Percentiles rank a stretch among this genome's conserved stretches.
Conservation (phyloP, 92 coral and sea anemone genomes). For the Phenganax subtilis region DNA sequence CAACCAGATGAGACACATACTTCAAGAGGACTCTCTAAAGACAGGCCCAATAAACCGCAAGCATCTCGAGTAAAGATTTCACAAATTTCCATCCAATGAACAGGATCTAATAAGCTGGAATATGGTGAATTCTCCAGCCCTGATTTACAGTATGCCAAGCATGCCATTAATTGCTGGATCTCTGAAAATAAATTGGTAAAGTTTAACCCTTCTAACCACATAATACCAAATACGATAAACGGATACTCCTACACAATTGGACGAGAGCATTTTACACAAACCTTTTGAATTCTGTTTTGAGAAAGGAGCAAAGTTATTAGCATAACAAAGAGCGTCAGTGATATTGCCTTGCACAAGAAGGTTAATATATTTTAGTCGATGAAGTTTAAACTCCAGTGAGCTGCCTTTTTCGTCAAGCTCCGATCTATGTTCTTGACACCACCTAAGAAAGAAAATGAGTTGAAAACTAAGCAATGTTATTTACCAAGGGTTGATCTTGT, state of each 20-base stretch:
- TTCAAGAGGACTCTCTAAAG: conserved; percentile 90
- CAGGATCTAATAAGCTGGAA: conserved; percentile 78
- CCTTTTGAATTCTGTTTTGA: conserved; percentile 88
- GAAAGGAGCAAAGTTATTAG: conserved; percentile 76
- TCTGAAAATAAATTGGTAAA: conserved; percentile 45
- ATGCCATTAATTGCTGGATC: conserved; percentile 95
- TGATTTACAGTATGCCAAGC: conserved; percentile 75
- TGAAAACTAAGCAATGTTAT: not conserved
- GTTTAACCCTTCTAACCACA: not conserved
- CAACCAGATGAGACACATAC: conserved; percentile 97
- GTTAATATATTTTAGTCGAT: conserved; percentile 76
- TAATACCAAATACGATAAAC: not conserved
- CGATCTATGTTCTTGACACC: conserved; percentile 76
- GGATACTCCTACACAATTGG: too few relatives aligned
- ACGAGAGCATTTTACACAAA: conserved; percentile 3
- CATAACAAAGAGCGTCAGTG: conserved; percentile 70
- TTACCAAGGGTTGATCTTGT: not conserved
- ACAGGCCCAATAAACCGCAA: conserved; percentile 88
- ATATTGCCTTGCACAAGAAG: conserved; percentile 72
- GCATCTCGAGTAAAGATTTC: conserved; percentile 95
- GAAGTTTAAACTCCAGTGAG: conserved; percentile 87
- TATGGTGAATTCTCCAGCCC: conserved; percentile 98
- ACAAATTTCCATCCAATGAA: conserved; percentile 93
- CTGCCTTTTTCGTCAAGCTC: conserved; percentile 81
- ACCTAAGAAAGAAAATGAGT: conserved; percentile 36